Conservation (phyloP, 2,888 invertebrate genomes). For the Lamellibrachia satsuma region DNA sequence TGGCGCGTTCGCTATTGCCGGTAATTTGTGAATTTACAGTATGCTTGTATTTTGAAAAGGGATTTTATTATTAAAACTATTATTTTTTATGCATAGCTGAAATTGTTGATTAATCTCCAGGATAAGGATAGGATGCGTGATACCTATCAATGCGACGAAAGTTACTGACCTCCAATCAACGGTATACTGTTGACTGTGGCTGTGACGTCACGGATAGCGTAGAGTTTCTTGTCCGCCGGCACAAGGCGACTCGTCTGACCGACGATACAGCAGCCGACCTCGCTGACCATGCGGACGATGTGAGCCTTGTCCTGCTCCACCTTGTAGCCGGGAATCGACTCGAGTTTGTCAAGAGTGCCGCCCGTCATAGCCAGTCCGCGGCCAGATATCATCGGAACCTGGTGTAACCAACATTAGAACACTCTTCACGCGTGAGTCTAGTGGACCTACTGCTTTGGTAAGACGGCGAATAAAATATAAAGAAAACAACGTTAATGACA, state of each 20-base stretch:
- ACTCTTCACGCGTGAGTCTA: neutral
- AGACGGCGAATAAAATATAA: neutral
- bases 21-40: no score
- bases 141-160: no score
- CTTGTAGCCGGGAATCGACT: constrained; percentile 69
- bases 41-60: no score
- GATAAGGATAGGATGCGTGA: neutral
- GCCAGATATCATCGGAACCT: constrained; percentile 72
- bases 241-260: constrained; percentile 68
- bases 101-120: no score
- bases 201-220: constrained; percentile 66
- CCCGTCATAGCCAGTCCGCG: constrained; percentile 70
- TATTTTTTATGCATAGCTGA: no score
- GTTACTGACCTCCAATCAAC: constrained; percentile 67
- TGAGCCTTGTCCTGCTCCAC: constrained; percentile 55
- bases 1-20: no score
- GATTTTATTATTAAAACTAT: no score
- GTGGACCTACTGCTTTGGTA: no score
- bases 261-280: constrained; percentile 70
- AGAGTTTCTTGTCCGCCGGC: constrained; percentile 67
- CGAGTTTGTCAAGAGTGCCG: constrained; percentile 71
- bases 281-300: constrained; percentile 61
- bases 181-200: constrained; percentile 68
- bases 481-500: neutral
- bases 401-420: neutral